These are phyloP conservation scores for Ataeniobius toweri DNA, from an alignment of 2,797 vertebrate genomes.

Conservation along the genomic window DNA sequence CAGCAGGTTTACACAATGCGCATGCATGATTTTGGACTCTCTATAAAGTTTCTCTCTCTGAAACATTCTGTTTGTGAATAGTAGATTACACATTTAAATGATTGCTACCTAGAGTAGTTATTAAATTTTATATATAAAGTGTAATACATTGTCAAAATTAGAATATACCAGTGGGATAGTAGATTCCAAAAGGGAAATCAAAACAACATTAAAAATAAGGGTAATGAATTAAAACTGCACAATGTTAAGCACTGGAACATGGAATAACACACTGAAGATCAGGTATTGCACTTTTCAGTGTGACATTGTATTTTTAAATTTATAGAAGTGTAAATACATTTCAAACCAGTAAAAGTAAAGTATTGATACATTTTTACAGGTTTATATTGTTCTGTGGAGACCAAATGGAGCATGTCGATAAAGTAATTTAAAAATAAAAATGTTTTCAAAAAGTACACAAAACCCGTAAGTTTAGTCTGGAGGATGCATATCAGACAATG, in stretches of 20 bases:
- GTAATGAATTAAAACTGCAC: neutral
- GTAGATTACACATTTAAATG: neutral
- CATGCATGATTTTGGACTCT: neutral
- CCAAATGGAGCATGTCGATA: neutral
- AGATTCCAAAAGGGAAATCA: neutral
- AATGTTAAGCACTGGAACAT: neutral
- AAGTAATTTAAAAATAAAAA: neutral
- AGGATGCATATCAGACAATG: neutral
- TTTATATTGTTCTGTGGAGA: neutral
- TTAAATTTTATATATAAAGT: neutral
- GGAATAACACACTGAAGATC: neutral
- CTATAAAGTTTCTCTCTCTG: neutral
- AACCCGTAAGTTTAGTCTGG: neutral
- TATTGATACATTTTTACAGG: neutral
- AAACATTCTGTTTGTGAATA: neutral
- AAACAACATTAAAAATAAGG: neutral
- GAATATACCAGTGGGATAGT: neutral
- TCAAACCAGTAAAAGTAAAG: neutral
- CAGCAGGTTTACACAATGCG: neutral
- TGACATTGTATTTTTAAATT: neutral
- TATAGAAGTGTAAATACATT: neutral
- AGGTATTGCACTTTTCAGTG: neutral
- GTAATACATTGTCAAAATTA: neutral
- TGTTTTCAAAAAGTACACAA: neutral
- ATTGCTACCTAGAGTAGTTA: neutral